Evolutionary conservation across 2,888 invertebrate species (phyloP), one percentile per base, ranked within the genome.

Genomic region (Gastracanthus pulcherrimus): DNA sequence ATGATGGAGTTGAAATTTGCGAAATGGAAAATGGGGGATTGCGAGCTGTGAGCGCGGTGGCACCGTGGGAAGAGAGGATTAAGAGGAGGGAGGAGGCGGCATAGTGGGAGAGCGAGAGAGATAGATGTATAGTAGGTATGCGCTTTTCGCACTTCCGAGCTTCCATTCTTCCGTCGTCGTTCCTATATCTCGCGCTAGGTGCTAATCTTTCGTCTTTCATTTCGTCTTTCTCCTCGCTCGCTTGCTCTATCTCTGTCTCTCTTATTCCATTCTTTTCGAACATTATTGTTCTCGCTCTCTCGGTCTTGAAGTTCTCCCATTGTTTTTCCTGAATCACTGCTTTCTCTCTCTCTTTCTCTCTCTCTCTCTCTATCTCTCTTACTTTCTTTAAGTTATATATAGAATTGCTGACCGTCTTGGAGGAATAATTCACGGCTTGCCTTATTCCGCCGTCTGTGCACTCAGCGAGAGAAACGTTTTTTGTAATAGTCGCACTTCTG

Each of bases 11-110:
- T 48, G 69, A 70, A 77, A 60, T 62, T 77, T n/a, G 41, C 72
- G 72, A 74, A 67, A 74, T 79, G 67, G 80, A 75, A 74, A 74
- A 62, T 51, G 67, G 55, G 16, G 38, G 29, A 48, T 60, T 48
- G 60, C 45, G 55, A n/a, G n/a, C n/a, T n/a, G n/a, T n/a, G n/a
- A n/a, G n/a, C n/a, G 31, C 16, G 58, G 48, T 31, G 64, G 29
- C 19, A 19, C 36, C 38, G 29, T 11, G 11, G 26, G 55, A 23
- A 7, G 5, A 19, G 38, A 19, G 38, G 62, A 38, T 36, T 76
- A 48, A 70, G 76, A 23, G 36, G n/a, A n/a, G n/a, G n/a, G n/a
- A n/a, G n/a, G n/a, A n/a, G n/a, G n/a, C n/a, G n/a, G n/a, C n/a
- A n/a, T n/a, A n/a, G n/a, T n/a, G n/a, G n/a, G n/a, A n/a, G n/a